Base-by-base conservation (phyloP, 2,113 vertebrate species). In the Oncorhynchus mykiss region DNA sequence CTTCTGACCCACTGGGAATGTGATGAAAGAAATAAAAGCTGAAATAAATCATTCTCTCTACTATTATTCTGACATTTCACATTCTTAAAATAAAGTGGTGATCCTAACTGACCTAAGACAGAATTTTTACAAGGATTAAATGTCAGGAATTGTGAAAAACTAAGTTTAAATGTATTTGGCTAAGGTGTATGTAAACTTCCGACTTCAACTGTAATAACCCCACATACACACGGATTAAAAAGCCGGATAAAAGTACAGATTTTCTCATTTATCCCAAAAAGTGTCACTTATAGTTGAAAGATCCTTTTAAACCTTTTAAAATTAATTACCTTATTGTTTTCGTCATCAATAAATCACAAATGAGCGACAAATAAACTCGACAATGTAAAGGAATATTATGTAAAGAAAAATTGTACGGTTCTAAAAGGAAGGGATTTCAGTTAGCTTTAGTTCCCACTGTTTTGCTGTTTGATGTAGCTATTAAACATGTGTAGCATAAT, bases 401-500 rank as follows among this genome's bases (percentile, higher is more conserved):
- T 29, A 79, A 29, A 29, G 4, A 29, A 4, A 4, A 29, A 29
- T 31, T 31, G 31, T 82, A 81, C 80, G 83, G 70, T 71, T 85
- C 85, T 68, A 82, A 89, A 90, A 72, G 84, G 80, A 86, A 89
- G 90, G 74, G 51, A 73, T 75, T 80, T 29, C 60, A 77, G 22
- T 1, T 62, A 84, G 79, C 79, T 85, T 82, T 18, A 70, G 67
- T 86, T 87, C 80, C 85, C 81, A 84, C 86, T 75, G 80, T 87
- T 88, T 86, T 79, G 80, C 83, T 75, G 72, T 87, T 73, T 81
- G 82, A 86, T 86, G 85, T 80, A 90, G 89, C 88, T 88, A 62
- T 88, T 85, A 88, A 85, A 87, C 78, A 90, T 81, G 84, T 80
- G 86, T 86, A 85, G 87, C 88, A 88, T 81, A 88, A 90, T 90